These are phyloP conservation scores for Luperina testacea DNA, from an alignment of 2,888 invertebrate genomes.

Conservation along the genomic window DNA sequence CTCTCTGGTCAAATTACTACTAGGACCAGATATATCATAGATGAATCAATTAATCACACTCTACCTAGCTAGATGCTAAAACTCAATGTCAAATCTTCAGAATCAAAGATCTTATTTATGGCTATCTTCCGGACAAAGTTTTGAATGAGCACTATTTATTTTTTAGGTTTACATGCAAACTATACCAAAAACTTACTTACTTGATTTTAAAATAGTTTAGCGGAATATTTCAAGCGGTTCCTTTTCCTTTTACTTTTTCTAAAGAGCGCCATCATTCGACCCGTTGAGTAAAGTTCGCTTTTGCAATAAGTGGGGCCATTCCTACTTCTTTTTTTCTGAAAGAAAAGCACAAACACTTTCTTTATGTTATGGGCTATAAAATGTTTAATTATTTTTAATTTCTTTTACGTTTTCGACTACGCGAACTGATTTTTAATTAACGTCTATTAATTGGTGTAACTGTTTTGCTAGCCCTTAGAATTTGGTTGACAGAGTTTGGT, in stretches of 20 bases:
- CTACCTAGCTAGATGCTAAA: no score
- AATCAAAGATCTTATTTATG: background rate
- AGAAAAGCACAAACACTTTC: constrained; percentile 26
- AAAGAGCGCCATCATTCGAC: constrained; percentile 8
- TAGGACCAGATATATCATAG: background rate
- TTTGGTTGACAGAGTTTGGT: background rate
- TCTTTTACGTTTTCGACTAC: constrained; percentile 19
- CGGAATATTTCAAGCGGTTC: constrained; percentile 26
- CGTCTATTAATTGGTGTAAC: background rate
- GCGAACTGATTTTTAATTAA: constrained; percentile 11
- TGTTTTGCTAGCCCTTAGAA: background rate
- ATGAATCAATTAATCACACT: background rate
- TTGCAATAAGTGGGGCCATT: constrained; percentile 16
- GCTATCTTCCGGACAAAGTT: background rate
- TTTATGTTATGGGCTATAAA: constrained; percentile 24
- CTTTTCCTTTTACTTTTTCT: background rate
- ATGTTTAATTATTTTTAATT: constrained; percentile 27
- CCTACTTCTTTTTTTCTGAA: constrained; percentile 1
- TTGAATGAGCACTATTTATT: constrained; percentile 1
- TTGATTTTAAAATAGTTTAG: constrained; percentile 29
- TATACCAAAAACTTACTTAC: background rate
- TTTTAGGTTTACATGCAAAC: background rate
- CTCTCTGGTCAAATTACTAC: background rate
- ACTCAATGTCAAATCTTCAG: background rate
- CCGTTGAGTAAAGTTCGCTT: constrained; percentile 5